Base-by-base conservation (phyloP, 1,140 invertebrate species). In the Plectrocnemia conspersa region DNA sequence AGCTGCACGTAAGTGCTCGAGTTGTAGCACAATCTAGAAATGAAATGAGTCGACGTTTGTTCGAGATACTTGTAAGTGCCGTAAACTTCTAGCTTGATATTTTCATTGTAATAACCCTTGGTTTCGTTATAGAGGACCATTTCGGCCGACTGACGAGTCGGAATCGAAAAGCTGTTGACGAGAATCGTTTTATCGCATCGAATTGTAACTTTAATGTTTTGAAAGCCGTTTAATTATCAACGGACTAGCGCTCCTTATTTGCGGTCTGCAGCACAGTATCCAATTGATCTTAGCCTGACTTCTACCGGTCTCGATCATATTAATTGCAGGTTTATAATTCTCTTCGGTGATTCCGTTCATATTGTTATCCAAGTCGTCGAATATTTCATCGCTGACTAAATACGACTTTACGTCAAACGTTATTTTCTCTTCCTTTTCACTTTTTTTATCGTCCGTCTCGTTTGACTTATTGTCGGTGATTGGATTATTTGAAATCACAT, bases 141-240 rank as follows among this genome's bases (percentile, higher is more conserved):
- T 15, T 64, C 59, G 24, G 70, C 66, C 33, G 68, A 65, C 65
- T 70, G 71, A 50, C 70, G 68, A 10, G 73, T 71, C 22, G 71
- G 70, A 21, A 77, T 62, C 59, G 59, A 67, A 3, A 77, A 56
- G 22, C 71, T 69, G 52, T 72, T 73, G 16, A 77, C 62, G 59
- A 77, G 72, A 24, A 74, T 64, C 24, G 72, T 70, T 63, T 73
- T 74, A 54, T 68, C 67, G 19, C 63, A 61, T 64, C 68, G 74
- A 21, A 77, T 52, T 54, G 64, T 69, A 18, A 66, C 64, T 52
- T 69, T 64, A 53, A 73, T 61, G 29, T 46, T 64, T 54, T 62
- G 62, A 50, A 68, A 69, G 25, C 62, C 62, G 38, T 56, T 71
- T 67, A 47, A 76, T 69, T 44, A 65, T 59, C 25, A 73, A 62